Conservation (phyloP, 53 echinoderm and acorn worm species). For the Patiria pectinifera region DNA sequence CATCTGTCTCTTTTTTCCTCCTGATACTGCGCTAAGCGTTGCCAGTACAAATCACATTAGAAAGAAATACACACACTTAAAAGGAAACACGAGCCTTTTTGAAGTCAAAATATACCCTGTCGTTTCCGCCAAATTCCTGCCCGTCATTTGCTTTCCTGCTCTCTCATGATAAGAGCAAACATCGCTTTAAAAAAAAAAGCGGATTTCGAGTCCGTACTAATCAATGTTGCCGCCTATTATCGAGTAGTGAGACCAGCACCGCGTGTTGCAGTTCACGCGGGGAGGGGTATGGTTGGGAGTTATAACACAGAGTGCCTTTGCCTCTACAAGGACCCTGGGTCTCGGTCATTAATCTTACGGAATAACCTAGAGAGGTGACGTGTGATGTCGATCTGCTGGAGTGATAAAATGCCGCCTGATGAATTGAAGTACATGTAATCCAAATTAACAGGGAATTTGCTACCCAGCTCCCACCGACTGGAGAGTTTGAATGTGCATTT, state of each 20-base stretch:
- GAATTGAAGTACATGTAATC: background rate
- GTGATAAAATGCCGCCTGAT: background rate
- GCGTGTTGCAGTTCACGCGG: background rate
- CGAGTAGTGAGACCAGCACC: background rate
- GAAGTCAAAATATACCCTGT: background rate
- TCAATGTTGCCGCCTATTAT: constrained; percentile 19
- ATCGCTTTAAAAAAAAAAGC: background rate
- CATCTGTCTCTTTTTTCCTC: too few relatives aligned
- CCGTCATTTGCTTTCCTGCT: background rate
- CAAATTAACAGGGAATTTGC: constrained; percentile 5
- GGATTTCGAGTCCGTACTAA: constrained; percentile 1
- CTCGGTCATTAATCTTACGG: constrained; percentile 17
- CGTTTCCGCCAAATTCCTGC: background rate
- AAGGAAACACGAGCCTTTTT: background rate
- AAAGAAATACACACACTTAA: background rate
- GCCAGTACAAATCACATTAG: background rate
- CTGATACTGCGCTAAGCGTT: background rate
- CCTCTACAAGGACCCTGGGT: background rate
- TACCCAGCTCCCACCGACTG: background rate
- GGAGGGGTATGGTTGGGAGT: too few relatives aligned
- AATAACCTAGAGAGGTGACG: background rate
- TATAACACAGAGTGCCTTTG: constrained; percentile 8
- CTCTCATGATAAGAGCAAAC: background rate
- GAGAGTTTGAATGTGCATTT: too few relatives aligned
- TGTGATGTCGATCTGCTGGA: background rate